Evolutionary conservation across 2,113 vertebrate genomes (phyloP), one percentile per base, ranked within the genome.

Genomic region (Lichenostomus cassidix): DNA sequence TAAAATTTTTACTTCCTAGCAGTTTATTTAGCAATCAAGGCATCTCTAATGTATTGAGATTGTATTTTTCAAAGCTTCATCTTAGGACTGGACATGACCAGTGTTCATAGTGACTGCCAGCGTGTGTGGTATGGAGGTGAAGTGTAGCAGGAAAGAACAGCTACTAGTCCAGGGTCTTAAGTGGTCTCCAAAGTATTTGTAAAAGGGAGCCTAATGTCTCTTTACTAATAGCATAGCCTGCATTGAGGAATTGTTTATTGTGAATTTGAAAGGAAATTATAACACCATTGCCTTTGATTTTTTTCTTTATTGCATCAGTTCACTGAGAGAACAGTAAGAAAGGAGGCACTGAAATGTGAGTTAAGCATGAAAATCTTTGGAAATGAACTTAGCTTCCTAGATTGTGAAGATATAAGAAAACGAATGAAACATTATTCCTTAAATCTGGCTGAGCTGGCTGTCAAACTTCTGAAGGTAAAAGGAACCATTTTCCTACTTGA

Each of bases 391-490:
- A 97, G 89, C 25, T 97, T 98, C 47, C 83, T 98, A 44, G 98
- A 98, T 62, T 99, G 98, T 39, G 96, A 98, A 35, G 97, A 98
- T 52, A 64, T 98, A 80, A 91, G 94, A 78, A 90, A 89, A 39
- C 98, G 96, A 46, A 28, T 98, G 35, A 98, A 97, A 67, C 96
- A 68, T 50, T 92, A 98, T 65, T 98, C 98, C 25, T 97, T 99
- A 68, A 98, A 94, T 83, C 28, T 98, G 80, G 98, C 98, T 7
- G 97, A 98, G 42, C 53, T 99, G 25, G 89, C 97, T 11, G 95
- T 98, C 70, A 98, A 96, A 89, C 96, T 99, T 80, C 97, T 99
- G 47, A 99, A 99, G 98, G 99, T 99, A 97, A 95, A 94, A 77
- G 24, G 33, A 86, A 41, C 3, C 6, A 16, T 83, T 96, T 92